phyloP scores from a whole-genome alignment of 2,113 vertebrate genomes.

The Canis aureus region DNA sequence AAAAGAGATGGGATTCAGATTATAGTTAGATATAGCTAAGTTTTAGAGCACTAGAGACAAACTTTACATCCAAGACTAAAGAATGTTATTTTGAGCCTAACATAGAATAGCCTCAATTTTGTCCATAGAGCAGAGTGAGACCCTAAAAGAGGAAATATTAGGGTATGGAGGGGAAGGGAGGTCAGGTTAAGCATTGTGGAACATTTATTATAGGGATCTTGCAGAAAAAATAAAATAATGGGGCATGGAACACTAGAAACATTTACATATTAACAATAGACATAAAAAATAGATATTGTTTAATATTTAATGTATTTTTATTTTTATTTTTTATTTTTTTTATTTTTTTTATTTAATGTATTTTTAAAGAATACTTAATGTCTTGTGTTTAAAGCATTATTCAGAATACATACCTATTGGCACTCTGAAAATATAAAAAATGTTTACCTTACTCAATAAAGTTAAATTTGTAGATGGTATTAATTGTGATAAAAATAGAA shows the following conservation, averaged over 20 bases:
- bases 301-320: slow-evolving; percentile 43
- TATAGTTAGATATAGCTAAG: background rate
- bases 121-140: background rate
- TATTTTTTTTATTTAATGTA: slow-evolving; percentile 29
- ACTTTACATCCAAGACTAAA: background rate
- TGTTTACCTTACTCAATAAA: slow-evolving; percentile 41
- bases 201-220: background rate
- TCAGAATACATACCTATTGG: slow-evolving; percentile 17
- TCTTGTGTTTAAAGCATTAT: slow-evolving; percentile 50
- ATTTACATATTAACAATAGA: slow-evolving; percentile 50
- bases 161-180: background rate
- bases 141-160: background rate
- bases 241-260: background rate
- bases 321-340: too few species aligned
- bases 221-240: slow-evolving; percentile 35
- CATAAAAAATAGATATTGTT: slow-evolving; percentile 56
- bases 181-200: background rate
- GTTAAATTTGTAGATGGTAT: slow-evolving; percentile 28
- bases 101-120: background rate
- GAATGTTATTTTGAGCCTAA: background rate
- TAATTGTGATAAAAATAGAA: slow-evolving; percentile 37
- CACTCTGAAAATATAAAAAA: slow-evolving; percentile 55
- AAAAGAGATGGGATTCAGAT: slow-evolving; percentile 14
- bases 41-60: slow-evolving; percentile 43
- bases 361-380: slow-evolving; percentile 41